phyloP scores from a whole-genome alignment of 2,113 vertebrate species.

The Bostrychus sinensis region DNA sequence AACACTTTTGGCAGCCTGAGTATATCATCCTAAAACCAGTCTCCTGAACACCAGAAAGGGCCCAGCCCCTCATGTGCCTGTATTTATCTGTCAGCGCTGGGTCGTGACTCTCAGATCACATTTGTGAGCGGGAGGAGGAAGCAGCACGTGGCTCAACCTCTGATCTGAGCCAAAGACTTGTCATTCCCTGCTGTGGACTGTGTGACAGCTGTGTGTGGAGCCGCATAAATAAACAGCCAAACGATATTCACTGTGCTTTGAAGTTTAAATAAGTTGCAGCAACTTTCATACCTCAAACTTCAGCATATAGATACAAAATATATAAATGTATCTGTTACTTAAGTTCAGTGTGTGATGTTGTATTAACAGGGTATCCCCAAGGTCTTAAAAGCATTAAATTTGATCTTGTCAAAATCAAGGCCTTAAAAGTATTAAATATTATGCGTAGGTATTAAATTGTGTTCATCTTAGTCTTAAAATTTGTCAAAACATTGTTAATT shows the following conservation, averaged over 20 bases:
- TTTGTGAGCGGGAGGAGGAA: conserved; percentile 24
- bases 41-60: conserved; percentile 2
- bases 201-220: conserved; percentile 16
- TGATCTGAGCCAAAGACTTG: conserved; percentile 22
- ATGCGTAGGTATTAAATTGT: no score
- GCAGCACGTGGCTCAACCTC: conserved; percentile 19
- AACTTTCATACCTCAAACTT: neutral
- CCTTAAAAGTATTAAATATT: no score
- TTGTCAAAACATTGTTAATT: no score
- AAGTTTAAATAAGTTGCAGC: neutral
- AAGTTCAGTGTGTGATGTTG: neutral
- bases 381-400: no score
- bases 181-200: conserved; percentile 12
- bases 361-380: no score
- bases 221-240: conserved; percentile 16
- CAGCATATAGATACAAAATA: neutral
- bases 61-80: neutral
- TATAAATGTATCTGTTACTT: neutral
- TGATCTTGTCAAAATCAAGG: no score
- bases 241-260: conserved; percentile 27
- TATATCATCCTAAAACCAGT: neutral
- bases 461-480: no score
- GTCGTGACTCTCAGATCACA: conserved; percentile 43
- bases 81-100: conserved; percentile 20
- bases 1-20: neutral